Percentiles rank a stretch among this genome's conserved stretches.
These are phyloP conservation scores for Seira sanloemensis DNA, from an alignment of 2,888 invertebrate genomes.

Conservation along the genomic window DNA sequence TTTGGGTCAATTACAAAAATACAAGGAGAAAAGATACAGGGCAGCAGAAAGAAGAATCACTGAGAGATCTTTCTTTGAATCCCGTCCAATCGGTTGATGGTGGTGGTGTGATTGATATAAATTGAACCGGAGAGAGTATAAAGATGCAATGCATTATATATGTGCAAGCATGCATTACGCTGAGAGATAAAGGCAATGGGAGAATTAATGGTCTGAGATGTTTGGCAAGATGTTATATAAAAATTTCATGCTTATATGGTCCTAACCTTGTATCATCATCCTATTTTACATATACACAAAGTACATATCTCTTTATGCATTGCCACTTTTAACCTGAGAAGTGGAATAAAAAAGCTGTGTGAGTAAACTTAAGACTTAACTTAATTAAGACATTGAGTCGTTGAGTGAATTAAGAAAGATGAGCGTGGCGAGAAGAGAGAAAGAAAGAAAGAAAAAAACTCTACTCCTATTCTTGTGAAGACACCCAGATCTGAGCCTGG, in stretches of 20 bases:
- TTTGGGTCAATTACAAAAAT: constrained; percentile 46
- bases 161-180: constrained; percentile 14
- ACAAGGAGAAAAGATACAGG: constrained; percentile 21
- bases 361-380: constrained; percentile 28
- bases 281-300: background rate
- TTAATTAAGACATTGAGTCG: constrained; percentile 59
- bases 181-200: background rate
- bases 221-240: constrained; percentile 11
- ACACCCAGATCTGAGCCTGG: background rate
- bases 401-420: constrained; percentile 51
- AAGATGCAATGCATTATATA: constrained; percentile 20
- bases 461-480: background rate
- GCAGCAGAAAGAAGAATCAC: background rate
- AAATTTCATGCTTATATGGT: background rate
- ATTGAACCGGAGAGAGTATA: constrained; percentile 49
- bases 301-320: background rate
- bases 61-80: constrained; percentile 42
- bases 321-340: constrained; percentile 1
- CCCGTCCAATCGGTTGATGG: constrained; percentile 50
- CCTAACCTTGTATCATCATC: background rate
- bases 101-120: constrained; percentile 47
- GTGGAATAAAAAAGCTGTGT: background rate
- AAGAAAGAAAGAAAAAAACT: background rate
- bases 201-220: background rate
- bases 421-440: background rate